Percentiles rank a stretch among this genome's conserved stretches.
Evolutionary conservation across 2,113 vertebrate genomes (phyloP).

Genomic region (Micronycteris hirsuta): DNA sequence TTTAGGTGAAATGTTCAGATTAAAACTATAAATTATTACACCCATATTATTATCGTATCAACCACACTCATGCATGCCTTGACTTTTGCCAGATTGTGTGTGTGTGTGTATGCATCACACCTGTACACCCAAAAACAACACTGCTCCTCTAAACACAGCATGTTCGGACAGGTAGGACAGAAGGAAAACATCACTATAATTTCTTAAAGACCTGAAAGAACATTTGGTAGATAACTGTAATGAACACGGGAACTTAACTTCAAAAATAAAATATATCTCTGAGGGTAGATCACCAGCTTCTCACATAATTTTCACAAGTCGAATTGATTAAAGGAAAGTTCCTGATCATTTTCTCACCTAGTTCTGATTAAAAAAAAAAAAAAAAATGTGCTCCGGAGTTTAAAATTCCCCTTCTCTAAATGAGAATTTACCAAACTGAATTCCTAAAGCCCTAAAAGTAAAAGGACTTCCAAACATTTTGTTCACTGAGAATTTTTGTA

Average conservation of each 20-base stretch:
- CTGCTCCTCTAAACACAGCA: neutral
- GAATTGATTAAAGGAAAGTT: slow-evolving; percentile 31
- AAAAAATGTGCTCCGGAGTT: neutral
- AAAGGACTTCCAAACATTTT: neutral
- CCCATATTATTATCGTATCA: too few relatives aligned
- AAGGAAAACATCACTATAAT: neutral
- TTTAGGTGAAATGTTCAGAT: too few relatives aligned
- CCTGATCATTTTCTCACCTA: slow-evolving; percentile 36
- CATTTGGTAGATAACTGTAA: neutral
- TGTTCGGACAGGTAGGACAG: neutral
- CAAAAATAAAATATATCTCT: slow-evolving; percentile 29
- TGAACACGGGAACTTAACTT: neutral
- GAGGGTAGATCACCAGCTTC: slow-evolving; percentile 26
- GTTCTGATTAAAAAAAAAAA: neutral
- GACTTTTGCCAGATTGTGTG: too few relatives aligned
- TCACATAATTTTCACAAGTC: slow-evolving; percentile 58
- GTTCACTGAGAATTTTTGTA: neutral
- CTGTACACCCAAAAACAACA: neutral
- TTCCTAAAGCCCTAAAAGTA: neutral
- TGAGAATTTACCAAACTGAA: slow-evolving; percentile 26
- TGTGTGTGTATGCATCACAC: neutral
- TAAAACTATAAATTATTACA: too few relatives aligned
- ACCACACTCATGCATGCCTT: too few relatives aligned
- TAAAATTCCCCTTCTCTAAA: slow-evolving; percentile 30
- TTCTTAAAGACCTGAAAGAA: slow-evolving; percentile 6